These are phyloP conservation scores for Pagrus major DNA, from an alignment of 2,113 vertebrate genomes.

Conservation along the genomic window DNA sequence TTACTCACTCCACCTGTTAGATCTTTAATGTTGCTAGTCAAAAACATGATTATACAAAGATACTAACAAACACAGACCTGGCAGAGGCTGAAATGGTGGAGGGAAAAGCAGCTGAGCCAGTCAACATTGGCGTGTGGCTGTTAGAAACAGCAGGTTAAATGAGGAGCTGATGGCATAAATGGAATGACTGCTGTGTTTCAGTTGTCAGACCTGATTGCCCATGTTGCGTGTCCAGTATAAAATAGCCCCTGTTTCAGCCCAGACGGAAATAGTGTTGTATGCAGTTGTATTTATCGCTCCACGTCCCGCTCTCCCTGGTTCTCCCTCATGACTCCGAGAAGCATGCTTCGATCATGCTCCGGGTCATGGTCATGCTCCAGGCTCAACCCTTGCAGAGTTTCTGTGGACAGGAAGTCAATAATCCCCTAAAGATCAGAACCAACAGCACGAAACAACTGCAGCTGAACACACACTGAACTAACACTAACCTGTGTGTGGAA, in stretches of 20 bases:
- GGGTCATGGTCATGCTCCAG: constrained; percentile 8
- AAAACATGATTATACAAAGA: neutral
- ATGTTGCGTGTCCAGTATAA: neutral
- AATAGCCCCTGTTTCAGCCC: neutral
- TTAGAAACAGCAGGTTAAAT: neutral
- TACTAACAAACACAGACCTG: neutral
- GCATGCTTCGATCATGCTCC: constrained; percentile 14
- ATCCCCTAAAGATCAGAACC: constrained; percentile 6
- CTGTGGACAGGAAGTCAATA: constrained; percentile 9
- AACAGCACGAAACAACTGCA: neutral
- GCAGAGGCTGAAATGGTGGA: neutral
- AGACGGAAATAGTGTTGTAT: constrained; percentile 4
- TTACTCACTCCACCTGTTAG: too few species aligned
- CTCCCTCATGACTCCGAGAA: constrained; percentile 1
- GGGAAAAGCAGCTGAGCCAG: neutral
- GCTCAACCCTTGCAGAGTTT: constrained; percentile 11
- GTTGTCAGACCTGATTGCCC: neutral
- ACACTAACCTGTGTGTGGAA: neutral
- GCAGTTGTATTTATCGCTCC: neutral
- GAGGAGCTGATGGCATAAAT: neutral
- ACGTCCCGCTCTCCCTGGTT: neutral
- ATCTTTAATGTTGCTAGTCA: too few species aligned
- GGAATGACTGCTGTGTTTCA: neutral
- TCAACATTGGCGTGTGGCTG: neutral
- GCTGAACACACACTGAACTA: neutral